phyloP scores from a whole-genome alignment of 2,797 vertebrate genomes.

The Acipenser ruthenus region DNA sequence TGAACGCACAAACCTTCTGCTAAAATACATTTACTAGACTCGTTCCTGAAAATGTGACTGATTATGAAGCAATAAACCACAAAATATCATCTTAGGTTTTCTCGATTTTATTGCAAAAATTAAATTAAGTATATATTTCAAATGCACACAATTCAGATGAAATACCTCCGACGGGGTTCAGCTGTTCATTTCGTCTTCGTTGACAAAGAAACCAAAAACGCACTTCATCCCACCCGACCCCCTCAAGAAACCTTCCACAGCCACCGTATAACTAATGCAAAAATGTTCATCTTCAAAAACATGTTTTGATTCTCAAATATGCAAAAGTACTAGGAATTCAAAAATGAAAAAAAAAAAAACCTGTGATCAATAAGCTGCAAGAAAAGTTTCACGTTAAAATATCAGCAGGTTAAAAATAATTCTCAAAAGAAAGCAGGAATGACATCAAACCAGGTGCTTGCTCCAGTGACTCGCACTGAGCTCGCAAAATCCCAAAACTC shows the following conservation, averaged over 20 bases:
- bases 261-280: conserved; percentile 61
- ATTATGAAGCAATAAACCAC: conserved; percentile 57
- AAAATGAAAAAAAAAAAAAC: conserved; percentile 52
- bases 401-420: conserved; percentile 70
- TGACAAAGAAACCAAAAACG: conserved; percentile 82
- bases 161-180: conserved; percentile 89
- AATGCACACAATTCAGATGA: conserved; percentile 47
- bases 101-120: conserved; percentile 60
- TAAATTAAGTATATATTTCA: conserved; percentile 26
- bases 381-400: conserved; percentile 89
- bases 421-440: conserved; percentile 59
- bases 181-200: conserved; percentile 91
- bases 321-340: conserved; percentile 79
- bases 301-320: conserved; percentile 71
- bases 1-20: not conserved
- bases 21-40: not conserved
- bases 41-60: not conserved
- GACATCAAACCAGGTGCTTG: conserved; percentile 69
- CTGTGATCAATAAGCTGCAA: conserved; percentile 75
- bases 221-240: conserved; percentile 58
- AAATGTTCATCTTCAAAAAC: conserved; percentile 71
- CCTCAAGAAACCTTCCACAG: conserved; percentile 76
- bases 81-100: conserved; percentile 53
- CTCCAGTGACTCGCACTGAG: conserved; percentile 61
- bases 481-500: conserved; percentile 87